Percentiles rank a stretch among this genome's conserved stretches.
phyloP scores from a whole-genome alignment of 2,888 invertebrate species.

The Heliconius cydno region DNA sequence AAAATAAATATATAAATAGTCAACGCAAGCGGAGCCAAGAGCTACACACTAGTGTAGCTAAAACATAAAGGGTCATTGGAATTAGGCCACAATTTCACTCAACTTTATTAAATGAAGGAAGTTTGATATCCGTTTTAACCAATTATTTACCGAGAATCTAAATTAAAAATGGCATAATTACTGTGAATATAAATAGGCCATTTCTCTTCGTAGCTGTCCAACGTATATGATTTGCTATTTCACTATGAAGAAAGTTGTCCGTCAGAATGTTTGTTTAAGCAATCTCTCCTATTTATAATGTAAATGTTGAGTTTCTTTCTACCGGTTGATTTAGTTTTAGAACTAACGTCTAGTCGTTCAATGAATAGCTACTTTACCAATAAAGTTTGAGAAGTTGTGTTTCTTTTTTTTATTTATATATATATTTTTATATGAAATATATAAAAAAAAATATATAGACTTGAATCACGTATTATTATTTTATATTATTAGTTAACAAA shows the following conservation, averaged over 20 bases:
- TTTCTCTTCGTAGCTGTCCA: not conserved
- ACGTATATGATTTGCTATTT: conserved; percentile 22
- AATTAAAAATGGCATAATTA: conserved; percentile 21
- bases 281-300: conserved; percentile 10
- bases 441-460: too few relatives aligned
- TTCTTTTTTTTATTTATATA: too few relatives aligned
- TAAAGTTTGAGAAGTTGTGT: too few relatives aligned
- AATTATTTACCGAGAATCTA: conserved; percentile 13
- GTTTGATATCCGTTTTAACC: not conserved
- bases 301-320: conserved; percentile 10
- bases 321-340: conserved; percentile 11
- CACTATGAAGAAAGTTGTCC: not conserved
- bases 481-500: too few relatives aligned
- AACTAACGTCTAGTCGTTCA: not conserved
- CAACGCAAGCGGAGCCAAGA: not conserved
- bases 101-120: conserved; percentile 8
- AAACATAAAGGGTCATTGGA: not conserved
- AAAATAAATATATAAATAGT: too few relatives aligned
- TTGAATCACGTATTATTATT: too few relatives aligned
- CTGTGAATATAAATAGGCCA: not conserved
- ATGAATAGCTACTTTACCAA: too few relatives aligned
- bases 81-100: conserved; percentile 25
- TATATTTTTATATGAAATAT: too few relatives aligned
- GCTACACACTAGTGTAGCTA: not conserved
- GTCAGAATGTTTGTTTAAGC: not conserved